These are phyloP conservation scores for Cladopsammia gracilis DNA, from an alignment of 64 coral and sea anemone species.

Conservation along the genomic window DNA sequence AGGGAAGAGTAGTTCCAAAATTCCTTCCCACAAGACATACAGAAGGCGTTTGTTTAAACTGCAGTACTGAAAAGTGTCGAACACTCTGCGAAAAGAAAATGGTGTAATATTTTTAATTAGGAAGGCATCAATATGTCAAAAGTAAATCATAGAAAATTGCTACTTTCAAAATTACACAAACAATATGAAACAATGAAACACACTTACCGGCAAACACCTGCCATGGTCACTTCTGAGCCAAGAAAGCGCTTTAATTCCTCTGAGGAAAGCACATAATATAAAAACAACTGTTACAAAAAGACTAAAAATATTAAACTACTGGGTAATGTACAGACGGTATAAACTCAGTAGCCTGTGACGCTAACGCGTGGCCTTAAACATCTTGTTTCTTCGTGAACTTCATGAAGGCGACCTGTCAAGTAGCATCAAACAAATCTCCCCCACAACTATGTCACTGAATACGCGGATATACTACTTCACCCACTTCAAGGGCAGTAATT, in stretches of 20 bases:
- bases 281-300: not conserved
- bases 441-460: no score
- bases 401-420: no score
- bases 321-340: no score
- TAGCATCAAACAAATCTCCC: no score
- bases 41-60: conserved; percentile 91
- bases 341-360: no score
- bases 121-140: no score
- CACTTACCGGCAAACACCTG: conserved; percentile 83
- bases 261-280: conserved; percentile 16
- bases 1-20: conserved; percentile 90
- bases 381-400: no score
- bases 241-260: conserved; percentile 97
- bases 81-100: conserved; percentile 69
- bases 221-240: conserved; percentile 88
- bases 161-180: not conserved
- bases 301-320: conserved; percentile 4
- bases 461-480: no score
- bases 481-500: no score
- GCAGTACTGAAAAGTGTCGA: conserved; percentile 94
- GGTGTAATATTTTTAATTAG: not conserved
- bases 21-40: conserved; percentile 91
- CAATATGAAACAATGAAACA: not conserved
- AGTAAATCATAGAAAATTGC: no score
- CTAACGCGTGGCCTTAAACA: no score